Percentiles rank a stretch among this genome's conserved stretches.
Evolutionary conservation across 2,797 vertebrate species (phyloP).

Genomic region (Pangasius sanitwongsei): DNA sequence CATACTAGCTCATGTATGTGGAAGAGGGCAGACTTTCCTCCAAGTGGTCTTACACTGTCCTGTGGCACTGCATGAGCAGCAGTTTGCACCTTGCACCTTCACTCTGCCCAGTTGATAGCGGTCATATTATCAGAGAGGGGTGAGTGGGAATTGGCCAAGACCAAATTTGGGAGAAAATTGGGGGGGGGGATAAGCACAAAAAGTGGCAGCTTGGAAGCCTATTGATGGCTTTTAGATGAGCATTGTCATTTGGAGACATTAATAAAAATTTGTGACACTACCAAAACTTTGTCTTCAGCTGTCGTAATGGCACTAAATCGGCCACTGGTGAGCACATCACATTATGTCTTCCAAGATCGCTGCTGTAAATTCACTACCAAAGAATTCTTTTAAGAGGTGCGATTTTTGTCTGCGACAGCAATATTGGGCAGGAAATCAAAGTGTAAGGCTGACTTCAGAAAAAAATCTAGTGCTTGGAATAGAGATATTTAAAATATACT

Average conservation of each 20-base stretch:
- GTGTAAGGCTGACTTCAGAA: neutral
- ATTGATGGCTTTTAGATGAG: neutral
- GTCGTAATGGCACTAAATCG: neutral
- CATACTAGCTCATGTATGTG: neutral
- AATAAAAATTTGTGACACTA: neutral
- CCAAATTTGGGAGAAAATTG: neutral
- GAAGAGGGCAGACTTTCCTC: neutral
- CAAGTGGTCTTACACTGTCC: neutral
- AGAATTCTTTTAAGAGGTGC: neutral
- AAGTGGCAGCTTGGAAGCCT: neutral
- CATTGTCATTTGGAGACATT: neutral
- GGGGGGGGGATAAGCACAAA: neutral
- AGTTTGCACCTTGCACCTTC: neutral
- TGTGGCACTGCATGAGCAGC: neutral
- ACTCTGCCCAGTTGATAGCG: neutral
- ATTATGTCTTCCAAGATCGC: neutral
- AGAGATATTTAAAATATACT: neutral
- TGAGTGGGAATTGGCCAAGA: no score
- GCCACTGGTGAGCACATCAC: neutral
- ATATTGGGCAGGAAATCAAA: neutral
- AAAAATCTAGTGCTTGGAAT: neutral
- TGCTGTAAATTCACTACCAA: neutral
- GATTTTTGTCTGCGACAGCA: neutral
- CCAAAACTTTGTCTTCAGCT: neutral
- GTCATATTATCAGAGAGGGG: neutral